Conservation (phyloP, 1,140 invertebrate species). For the Brachionus rubens region DNA sequence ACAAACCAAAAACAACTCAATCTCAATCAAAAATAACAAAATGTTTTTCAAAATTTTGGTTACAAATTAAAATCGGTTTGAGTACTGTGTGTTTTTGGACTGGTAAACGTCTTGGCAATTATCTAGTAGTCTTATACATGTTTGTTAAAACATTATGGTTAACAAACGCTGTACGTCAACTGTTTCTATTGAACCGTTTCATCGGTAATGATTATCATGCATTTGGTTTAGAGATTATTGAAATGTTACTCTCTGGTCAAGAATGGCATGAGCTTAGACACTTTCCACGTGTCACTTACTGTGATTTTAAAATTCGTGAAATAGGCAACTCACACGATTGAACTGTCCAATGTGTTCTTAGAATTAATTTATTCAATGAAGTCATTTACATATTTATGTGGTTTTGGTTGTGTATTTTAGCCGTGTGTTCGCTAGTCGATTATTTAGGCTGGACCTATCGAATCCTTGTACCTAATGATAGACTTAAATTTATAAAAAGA, state of each 20-base stretch:
- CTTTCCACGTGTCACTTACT: conserved; percentile 62
- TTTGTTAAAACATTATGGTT: conserved; percentile 62
- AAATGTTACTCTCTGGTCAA: conserved; percentile 56
- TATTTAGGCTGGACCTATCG: conserved; percentile 24
- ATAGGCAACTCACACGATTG: conserved; percentile 54
- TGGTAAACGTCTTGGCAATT: conserved; percentile 62
- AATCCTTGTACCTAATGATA: background rate
- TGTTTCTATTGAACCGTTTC: conserved; percentile 62
- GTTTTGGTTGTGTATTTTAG: conserved; percentile 40
- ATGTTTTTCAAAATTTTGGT: conserved; percentile 4
- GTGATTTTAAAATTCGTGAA: conserved; percentile 62
- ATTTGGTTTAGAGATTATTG: conserved; percentile 61
- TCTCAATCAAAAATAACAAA: background rate
- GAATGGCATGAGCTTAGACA: conserved; percentile 58
- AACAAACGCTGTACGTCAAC: conserved; percentile 61
- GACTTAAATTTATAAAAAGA: background rate
- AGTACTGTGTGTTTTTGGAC: conserved; percentile 44
- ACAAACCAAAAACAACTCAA: background rate
- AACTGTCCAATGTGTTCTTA: conserved; percentile 44
- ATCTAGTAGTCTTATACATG: conserved; percentile 61
- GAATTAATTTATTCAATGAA: conserved; percentile 50
- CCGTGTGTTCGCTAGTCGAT: conserved; percentile 6
- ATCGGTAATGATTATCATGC: conserved; percentile 61
- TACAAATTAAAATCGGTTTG: background rate
- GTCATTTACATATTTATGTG: conserved; percentile 43